Conservation (phyloP, 2,888 invertebrate species). For the Tachina fera region DNA sequence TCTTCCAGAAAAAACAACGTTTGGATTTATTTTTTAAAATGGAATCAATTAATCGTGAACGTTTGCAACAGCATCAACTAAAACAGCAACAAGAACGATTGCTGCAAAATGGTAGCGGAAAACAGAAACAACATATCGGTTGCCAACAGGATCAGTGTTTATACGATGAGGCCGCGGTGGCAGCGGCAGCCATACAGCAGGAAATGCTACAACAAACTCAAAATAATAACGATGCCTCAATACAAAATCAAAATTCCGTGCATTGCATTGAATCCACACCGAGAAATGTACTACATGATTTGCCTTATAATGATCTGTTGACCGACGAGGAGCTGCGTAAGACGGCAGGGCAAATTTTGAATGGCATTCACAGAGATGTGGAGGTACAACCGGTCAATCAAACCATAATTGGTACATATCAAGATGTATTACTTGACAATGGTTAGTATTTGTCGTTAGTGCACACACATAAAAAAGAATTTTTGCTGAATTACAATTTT, state of each 20-base stretch:
- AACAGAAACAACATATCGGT: constrained; percentile 58
- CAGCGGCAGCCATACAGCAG: constrained; percentile 80
- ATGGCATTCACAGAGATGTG: constrained; percentile 85
- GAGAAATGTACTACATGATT: constrained; percentile 59
- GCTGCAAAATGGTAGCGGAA: constrained; percentile 59
- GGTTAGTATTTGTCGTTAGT: constrained; percentile 75
- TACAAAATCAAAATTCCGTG: constrained; percentile 58
- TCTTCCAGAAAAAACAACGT: constrained; percentile 84
- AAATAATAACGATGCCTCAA: constrained; percentile 55
- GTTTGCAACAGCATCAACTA: constrained; percentile 79
- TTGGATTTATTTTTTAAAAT: constrained; percentile 84
- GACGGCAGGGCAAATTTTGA: constrained; percentile 86
- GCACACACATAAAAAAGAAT: not conserved
- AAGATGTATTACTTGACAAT: constrained; percentile 81
- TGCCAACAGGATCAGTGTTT: constrained; percentile 74
- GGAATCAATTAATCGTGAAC: constrained; percentile 82
- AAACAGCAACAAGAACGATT: constrained; percentile 73
- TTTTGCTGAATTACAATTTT: not conserved
- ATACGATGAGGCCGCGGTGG: constrained; percentile 81
- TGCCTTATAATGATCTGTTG: constrained; percentile 78
- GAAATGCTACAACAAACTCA: constrained; percentile 78
- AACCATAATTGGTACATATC: constrained; percentile 81
- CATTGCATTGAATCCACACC: constrained; percentile 15
- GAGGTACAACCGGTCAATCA: constrained; percentile 85
- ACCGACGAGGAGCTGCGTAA: constrained; percentile 83